Percentiles rank a stretch among this genome's conserved stretches.
These are phyloP conservation scores for Pseudolaguvia tuberculata DNA, from an alignment of 2,113 vertebrate genomes.

Conservation along the genomic window DNA sequence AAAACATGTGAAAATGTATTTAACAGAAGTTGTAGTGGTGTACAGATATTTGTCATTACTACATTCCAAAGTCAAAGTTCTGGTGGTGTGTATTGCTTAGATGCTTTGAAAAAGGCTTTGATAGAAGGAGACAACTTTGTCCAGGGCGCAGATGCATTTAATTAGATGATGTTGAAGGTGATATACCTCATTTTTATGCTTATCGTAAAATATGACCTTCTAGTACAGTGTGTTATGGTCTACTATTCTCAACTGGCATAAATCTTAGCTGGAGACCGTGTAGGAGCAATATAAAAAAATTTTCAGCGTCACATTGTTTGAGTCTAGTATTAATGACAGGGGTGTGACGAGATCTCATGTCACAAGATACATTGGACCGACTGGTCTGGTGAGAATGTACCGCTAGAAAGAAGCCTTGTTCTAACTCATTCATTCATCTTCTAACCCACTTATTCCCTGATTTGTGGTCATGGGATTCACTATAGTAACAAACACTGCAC, in stretches of 20 bases:
- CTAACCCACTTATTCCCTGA: too few species aligned
- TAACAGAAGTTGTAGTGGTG: background rate
- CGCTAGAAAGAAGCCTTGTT: too few species aligned
- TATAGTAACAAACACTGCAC: too few species aligned
- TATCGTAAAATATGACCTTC: slow-evolving; percentile 24
- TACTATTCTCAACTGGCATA: background rate
- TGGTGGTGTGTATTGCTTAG: slow-evolving; percentile 7
- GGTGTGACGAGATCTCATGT: too few species aligned
- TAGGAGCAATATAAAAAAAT: slow-evolving; percentile 29
- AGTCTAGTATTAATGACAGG: background rate
- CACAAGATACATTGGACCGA: too few species aligned
- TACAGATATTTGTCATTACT: background rate
- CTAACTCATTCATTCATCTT: too few species aligned
- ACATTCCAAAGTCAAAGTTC: slow-evolving; percentile 18
- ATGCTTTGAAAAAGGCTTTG: background rate
- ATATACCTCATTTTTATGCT: slow-evolving; percentile 34
- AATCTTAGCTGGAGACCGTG: background rate
- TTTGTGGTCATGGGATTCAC: too few species aligned
- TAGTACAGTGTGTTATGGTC: slow-evolving; percentile 14
- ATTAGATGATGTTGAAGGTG: slow-evolving; percentile 32
- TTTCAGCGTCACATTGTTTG: background rate
- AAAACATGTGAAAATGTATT: background rate
- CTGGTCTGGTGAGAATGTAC: too few species aligned
- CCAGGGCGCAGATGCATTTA: slow-evolving; percentile 6
- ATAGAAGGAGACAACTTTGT: background rate